Conservation (phyloP, 2,797 vertebrate species). For the Phataginus tetradactyla region DNA sequence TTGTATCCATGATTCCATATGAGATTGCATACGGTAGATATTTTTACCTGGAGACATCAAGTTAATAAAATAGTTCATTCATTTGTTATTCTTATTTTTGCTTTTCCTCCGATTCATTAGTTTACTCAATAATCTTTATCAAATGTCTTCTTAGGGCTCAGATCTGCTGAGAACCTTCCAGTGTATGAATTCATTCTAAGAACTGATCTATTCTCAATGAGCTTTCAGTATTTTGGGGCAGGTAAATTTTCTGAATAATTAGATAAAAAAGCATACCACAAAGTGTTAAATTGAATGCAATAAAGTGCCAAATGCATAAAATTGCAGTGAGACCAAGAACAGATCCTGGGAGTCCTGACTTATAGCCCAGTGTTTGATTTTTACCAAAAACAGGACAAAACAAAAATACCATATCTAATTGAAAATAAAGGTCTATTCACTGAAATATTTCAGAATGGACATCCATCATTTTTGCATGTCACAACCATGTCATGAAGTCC, state of each 20-base stretch:
- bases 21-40: neutral
- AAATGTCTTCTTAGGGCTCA: neutral
- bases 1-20: neutral
- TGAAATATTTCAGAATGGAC: conserved; percentile 49
- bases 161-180: neutral
- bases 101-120: neutral
- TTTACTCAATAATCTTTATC: neutral
- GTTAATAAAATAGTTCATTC: neutral
- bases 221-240: neutral
- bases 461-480: conserved; percentile 61
- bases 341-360: conserved; percentile 7
- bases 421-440: conserved; percentile 42
- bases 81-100: neutral
- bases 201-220: neutral
- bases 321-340: neutral
- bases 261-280: neutral
- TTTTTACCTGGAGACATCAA: neutral
- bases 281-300: conserved; percentile 19
- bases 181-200: neutral
- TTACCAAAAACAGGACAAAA: conserved; percentile 22
- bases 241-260: neutral
- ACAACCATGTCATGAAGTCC: conserved; percentile 32
- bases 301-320: neutral
- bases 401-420: conserved; percentile 29
- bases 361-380: neutral